A percentile compares a stretch with the other conserved stretches of the same genome.
phyloP scores from a whole-genome alignment of 2,797 vertebrate species.

The Xenopus petersii region DNA sequence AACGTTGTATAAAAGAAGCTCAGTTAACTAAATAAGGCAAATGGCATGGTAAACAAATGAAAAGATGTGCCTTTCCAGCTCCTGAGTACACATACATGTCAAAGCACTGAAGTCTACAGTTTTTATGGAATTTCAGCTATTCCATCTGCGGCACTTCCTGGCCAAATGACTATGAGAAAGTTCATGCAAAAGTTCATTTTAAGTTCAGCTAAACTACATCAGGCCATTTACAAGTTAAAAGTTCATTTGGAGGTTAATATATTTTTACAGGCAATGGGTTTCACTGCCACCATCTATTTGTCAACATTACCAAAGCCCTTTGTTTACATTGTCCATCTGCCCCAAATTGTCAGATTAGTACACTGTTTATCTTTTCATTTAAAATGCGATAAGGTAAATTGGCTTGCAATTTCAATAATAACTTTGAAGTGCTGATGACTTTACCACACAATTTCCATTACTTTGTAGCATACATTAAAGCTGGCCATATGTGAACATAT shows the following conservation, averaged over 20 bases:
- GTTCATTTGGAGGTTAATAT: constrained; percentile 79
- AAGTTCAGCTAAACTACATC: constrained; percentile 82
- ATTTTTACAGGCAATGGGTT: constrained; percentile 43
- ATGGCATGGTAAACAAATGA: constrained; percentile 58
- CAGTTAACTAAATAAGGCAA: constrained; percentile 50
- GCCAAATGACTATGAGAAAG: constrained; percentile 60
- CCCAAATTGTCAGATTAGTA: not conserved
- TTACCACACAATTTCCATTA: too few relatives aligned
- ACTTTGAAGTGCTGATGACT: too few relatives aligned
- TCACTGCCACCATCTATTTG: constrained; percentile 44
- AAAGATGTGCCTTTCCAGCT: constrained; percentile 55
- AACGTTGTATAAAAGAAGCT: too few relatives aligned
- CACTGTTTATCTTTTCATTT: too few relatives aligned
- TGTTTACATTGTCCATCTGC: constrained; percentile 28
- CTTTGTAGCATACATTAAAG: too few relatives aligned
- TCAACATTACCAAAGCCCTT: constrained; percentile 10
- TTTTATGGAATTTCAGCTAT: constrained; percentile 66
- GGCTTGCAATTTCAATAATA: too few relatives aligned
- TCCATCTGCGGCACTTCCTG: constrained; percentile 72
- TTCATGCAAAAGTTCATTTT: constrained; percentile 78
- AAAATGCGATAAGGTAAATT: too few relatives aligned
- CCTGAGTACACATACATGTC: constrained; percentile 56
- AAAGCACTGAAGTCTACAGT: constrained; percentile 62
- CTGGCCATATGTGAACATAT: too few relatives aligned
- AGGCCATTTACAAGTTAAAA: constrained; percentile 73